Percentiles rank a stretch among this genome's conserved stretches.
These are phyloP conservation scores for Beroe ovata DNA, from an alignment of 37 sponge, comb jelly and placozoan genomes.

Conservation along the genomic window DNA sequence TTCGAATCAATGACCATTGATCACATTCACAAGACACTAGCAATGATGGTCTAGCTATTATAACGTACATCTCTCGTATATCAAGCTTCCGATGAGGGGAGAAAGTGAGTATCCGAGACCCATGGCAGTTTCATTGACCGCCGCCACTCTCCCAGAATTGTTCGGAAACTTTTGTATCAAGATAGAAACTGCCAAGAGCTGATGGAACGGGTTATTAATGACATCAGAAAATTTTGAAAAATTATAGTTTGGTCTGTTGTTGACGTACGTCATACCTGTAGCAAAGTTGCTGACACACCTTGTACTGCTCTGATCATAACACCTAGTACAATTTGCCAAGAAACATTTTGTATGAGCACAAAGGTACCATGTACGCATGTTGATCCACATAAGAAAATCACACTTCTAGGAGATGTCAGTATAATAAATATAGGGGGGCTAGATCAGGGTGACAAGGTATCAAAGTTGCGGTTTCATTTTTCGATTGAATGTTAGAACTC, in stretches of 20 bases:
- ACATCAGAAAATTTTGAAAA: no score
- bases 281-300: neutral
- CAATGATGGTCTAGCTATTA: no score
- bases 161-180: slow-evolving; percentile 25
- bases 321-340: neutral
- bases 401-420: no score
- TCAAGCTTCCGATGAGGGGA: slow-evolving; percentile 9
- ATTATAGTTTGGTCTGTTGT: neutral
- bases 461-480: no score
- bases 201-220: neutral
- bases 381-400: neutral
- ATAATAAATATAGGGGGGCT: no score
- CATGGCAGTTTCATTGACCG: slow-evolving; percentile 46
- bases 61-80: slow-evolving; percentile 25
- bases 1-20: no score
- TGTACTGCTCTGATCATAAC: neutral
- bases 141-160: slow-evolving; percentile 36
- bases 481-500: no score
- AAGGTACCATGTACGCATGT: slow-evolving; percentile 11
- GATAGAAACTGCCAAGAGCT: slow-evolving; percentile 50
- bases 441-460: no score
- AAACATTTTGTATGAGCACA: neutral
- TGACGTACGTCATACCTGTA: slow-evolving; percentile 14
- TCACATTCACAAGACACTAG: no score
- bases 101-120: slow-evolving; percentile 16